These are phyloP conservation scores for Conus betulinus DNA, from an alignment of 1,140 invertebrate genomes.

Conservation along the genomic window DNA sequence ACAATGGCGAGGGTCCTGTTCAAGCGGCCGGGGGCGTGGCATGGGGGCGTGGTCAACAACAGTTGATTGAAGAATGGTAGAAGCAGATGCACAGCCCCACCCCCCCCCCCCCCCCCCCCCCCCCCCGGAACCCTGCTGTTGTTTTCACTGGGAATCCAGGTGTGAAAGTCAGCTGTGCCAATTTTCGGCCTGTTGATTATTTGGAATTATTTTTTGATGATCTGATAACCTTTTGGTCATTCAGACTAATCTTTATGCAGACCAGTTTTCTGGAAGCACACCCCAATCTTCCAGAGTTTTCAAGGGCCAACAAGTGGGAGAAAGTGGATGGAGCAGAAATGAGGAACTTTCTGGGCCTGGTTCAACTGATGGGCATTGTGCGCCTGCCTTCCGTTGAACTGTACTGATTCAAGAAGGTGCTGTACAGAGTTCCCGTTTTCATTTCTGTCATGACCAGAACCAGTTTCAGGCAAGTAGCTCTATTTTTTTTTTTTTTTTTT, in stretches of 20 bases:
- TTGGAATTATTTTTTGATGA: neutral
- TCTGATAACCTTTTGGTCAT: neutral
- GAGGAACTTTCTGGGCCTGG: neutral
- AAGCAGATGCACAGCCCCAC: neutral
- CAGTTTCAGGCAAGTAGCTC: neutral
- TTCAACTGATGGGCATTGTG: conserved; percentile 12
- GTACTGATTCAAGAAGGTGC: neutral
- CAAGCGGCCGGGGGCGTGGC: neutral
- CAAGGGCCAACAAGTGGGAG: neutral
- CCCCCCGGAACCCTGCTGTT: neutral
- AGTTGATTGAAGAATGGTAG: neutral
- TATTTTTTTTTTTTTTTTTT: neutral
- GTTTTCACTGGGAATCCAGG: neutral
- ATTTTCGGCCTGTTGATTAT: neutral
- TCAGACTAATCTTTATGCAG: neutral
- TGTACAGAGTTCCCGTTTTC: neutral
- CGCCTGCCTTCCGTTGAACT: neutral
- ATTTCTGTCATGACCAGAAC: neutral
- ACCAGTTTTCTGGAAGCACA: neutral
- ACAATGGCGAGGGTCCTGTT: neutral
- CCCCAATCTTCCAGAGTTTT: neutral
- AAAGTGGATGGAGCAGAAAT: neutral
- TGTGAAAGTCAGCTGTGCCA: neutral
- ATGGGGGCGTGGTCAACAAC: conserved; percentile 2
- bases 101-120: no score